A percentile compares a stretch with the other conserved stretches of the same genome.
phyloP scores from a whole-genome alignment of 2,113 vertebrate genomes.

The Capricornis sumatraensis region DNA sequence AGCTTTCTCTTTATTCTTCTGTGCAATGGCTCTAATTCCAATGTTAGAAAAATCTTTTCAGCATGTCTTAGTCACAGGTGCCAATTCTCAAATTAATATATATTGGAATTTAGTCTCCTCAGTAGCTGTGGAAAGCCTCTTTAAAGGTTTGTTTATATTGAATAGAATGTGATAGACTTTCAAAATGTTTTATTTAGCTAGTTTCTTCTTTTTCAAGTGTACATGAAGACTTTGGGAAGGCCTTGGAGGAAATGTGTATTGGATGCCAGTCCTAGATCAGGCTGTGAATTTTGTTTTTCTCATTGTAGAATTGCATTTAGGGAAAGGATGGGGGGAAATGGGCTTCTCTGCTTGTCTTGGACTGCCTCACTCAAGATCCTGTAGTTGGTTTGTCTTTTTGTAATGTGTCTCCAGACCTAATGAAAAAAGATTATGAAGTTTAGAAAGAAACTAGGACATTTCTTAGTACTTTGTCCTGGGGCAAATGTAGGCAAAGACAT shows the following conservation, averaged over 20 bases:
- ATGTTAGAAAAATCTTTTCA: background rate
- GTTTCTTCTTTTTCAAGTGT: background rate
- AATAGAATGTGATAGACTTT: background rate
- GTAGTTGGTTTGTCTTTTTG: background rate
- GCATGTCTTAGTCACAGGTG: background rate
- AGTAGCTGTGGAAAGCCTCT: background rate
- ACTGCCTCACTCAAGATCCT: background rate
- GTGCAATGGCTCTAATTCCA: background rate
- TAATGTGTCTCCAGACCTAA: background rate
- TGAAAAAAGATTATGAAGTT: background rate
- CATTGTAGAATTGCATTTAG: background rate
- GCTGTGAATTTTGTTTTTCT: background rate
- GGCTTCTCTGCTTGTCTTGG: background rate
- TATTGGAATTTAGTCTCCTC: background rate
- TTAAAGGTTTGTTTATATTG: background rate
- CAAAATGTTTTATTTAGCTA: background rate
- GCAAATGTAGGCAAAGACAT: background rate
- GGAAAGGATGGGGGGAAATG: background rate
- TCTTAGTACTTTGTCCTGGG: background rate
- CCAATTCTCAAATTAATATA: background rate
- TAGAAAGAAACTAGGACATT: background rate
- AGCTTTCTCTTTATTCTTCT: conserved; percentile 8
- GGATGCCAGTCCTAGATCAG: background rate
- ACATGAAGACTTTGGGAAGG: background rate
- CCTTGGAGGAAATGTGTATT: background rate